These are phyloP conservation scores for Cynaeus angustus DNA, from an alignment of 2,888 invertebrate species.

Conservation along the genomic window DNA sequence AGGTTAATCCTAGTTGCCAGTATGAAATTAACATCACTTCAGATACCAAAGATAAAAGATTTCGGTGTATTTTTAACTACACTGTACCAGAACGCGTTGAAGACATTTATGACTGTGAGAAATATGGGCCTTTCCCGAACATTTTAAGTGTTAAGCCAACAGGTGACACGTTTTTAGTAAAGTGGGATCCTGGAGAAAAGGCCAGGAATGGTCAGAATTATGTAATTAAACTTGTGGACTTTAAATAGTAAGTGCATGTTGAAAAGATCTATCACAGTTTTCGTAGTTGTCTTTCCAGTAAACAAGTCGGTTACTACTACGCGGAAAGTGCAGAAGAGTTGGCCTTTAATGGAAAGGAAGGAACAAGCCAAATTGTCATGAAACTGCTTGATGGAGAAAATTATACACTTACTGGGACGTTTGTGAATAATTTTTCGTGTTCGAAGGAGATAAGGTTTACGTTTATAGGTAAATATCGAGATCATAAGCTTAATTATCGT, in stretches of 20 bases:
- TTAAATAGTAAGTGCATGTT: conserved; percentile 27
- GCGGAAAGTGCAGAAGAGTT: neutral
- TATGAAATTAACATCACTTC: neutral
- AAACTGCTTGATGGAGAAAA: conserved; percentile 19
- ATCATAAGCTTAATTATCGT: neutral
- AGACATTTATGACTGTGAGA: conserved; percentile 32
- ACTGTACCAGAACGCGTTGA: conserved; percentile 43
- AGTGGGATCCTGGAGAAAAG: conserved; percentile 41
- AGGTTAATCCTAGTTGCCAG: neutral
- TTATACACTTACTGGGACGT: conserved; percentile 22
- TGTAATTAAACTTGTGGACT: conserved; percentile 13
- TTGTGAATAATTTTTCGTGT: conserved; percentile 40
- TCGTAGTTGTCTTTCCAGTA: neutral
- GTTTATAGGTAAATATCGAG: conserved; percentile 31
- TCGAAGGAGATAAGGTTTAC: neutral
- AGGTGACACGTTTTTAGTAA: conserved; percentile 13
- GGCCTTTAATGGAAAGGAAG: neutral
- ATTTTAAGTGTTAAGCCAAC: conserved; percentile 15
- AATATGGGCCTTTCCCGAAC: conserved; percentile 17
- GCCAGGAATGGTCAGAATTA: neutral
- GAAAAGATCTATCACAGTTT: neutral
- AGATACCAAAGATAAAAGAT: neutral
- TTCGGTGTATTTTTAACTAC: neutral
- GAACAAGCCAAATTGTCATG: neutral
- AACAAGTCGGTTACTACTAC: neutral